Evolutionary conservation across 1,140 invertebrate species (phyloP).

Genomic region (Mylabris phalerata): DNA sequence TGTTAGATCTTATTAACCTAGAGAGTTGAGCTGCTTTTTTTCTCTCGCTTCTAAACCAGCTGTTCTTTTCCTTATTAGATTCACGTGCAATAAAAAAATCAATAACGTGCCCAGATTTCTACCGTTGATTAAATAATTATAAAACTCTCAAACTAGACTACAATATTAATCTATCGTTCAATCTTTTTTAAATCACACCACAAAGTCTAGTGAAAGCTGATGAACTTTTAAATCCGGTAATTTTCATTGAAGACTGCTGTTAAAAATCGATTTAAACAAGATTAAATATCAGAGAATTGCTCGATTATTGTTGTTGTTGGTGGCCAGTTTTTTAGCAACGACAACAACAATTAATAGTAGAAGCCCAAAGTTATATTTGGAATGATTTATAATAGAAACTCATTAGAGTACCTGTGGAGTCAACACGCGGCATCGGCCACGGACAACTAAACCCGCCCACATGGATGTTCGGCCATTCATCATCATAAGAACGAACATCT

Average conservation of each 20-base stretch:
- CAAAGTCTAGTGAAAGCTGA: no score
- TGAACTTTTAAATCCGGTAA: no score
- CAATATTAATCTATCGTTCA: no score
- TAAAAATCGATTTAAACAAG: no score
- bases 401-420: constrained; percentile 26
- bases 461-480: constrained; percentile 21
- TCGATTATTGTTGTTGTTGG: constrained; percentile 2
- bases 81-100: constrained; percentile 23
- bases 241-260: no score
- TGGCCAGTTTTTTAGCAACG: constrained; percentile 25
- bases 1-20: constrained; percentile 21
- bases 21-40: constrained; percentile 17
- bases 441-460: constrained; percentile 3
- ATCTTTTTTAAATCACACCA: no score
- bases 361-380: constrained; percentile 20
- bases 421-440: constrained; percentile 21
- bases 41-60: constrained; percentile 8
- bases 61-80: constrained; percentile 14
- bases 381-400: constrained; percentile 32
- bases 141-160: constrained; percentile 3
- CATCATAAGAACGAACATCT: constrained; percentile 5
- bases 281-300: no score
- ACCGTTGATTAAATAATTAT: constrained; percentile 22
- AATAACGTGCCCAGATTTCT: constrained; percentile 20
- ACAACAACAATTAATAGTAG: constrained; percentile 30